A percentile compares a stretch with the other conserved stretches of the same genome.
Conservation (phyloP, 2,888 invertebrate genomes). For the Crioceris asparagi region DNA sequence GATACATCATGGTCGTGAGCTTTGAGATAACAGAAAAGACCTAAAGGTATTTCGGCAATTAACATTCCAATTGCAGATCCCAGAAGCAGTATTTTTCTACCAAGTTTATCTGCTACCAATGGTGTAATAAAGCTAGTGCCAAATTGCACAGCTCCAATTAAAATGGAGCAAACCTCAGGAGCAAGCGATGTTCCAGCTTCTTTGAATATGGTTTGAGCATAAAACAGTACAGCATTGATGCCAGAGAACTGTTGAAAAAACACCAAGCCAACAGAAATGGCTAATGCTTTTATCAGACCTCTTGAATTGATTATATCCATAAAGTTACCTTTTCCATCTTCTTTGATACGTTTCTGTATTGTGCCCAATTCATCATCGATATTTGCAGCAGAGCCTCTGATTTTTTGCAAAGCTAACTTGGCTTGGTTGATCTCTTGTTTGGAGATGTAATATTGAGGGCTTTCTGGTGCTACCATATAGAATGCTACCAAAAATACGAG, state of each 20-base stretch:
- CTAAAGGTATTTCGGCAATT: conserved; percentile 39
- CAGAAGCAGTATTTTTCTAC: conserved; percentile 60
- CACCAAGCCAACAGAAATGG: conserved; percentile 61
- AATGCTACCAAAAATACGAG: conserved; percentile 43
- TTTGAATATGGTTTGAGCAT: conserved; percentile 59
- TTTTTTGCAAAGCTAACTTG: conserved; percentile 48
- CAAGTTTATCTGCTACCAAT: conserved; percentile 63
- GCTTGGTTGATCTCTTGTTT: conserved; percentile 53
- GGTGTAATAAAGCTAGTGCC: conserved; percentile 64
- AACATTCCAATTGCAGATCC: conserved; percentile 57
- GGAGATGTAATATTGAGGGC: conserved; percentile 58
- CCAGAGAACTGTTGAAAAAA: conserved; percentile 76
- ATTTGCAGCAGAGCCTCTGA: conserved; percentile 44
- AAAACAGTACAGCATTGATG: conserved; percentile 70
- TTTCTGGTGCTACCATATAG: conserved; percentile 70
- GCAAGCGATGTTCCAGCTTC: conserved; percentile 49
- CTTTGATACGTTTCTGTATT: conserved; percentile 5
- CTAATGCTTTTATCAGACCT: conserved; percentile 64
- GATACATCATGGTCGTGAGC: conserved; percentile 13
- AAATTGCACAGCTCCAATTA: conserved; percentile 68
- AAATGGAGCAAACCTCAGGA: conserved; percentile 57
- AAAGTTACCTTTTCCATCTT: conserved; percentile 6
- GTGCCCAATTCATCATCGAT: conserved; percentile 7
- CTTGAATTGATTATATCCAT: conserved; percentile 41
- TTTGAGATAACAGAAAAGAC: conserved; percentile 27